A percentile compares a stretch with the other conserved stretches of the same genome.
phyloP scores from a whole-genome alignment of 23 tunicate genomes.

The Trididemnum miniatum region DNA sequence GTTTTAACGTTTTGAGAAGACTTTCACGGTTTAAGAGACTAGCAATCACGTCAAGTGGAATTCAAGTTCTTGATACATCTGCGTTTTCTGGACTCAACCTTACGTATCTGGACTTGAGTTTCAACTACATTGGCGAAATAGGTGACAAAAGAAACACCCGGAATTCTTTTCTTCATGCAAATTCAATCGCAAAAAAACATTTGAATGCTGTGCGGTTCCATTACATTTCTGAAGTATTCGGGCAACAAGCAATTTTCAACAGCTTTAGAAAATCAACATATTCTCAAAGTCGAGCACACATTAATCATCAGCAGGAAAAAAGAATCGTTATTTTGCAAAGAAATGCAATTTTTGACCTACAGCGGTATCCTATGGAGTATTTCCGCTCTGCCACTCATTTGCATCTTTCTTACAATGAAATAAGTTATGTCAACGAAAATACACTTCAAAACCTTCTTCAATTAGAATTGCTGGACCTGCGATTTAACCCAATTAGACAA shows the following conservation, averaged over 20 bases:
- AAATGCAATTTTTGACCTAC: neutral
- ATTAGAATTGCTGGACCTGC: neutral
- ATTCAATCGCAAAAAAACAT: too few species aligned
- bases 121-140: neutral
- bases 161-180: neutral
- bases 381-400: neutral
- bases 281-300: neutral
- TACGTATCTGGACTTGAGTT: neutral
- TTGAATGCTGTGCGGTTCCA: neutral
- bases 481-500: constrained; percentile 6
- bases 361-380: neutral
- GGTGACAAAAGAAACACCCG: too few species aligned
- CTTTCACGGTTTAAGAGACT: neutral
- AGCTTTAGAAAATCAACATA: neutral
- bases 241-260: too few species aligned
- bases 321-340: neutral
- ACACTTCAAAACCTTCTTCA: neutral
- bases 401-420: constrained; percentile 1
- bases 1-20: neutral
- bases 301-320: too few species aligned
- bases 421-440: neutral
- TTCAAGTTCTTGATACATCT: neutral
- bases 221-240: too few species aligned
- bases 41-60: neutral
- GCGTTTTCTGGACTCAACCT: constrained; percentile 2